Conservation (phyloP, 2,113 vertebrate species). For the Diphyllodes magnificus region DNA sequence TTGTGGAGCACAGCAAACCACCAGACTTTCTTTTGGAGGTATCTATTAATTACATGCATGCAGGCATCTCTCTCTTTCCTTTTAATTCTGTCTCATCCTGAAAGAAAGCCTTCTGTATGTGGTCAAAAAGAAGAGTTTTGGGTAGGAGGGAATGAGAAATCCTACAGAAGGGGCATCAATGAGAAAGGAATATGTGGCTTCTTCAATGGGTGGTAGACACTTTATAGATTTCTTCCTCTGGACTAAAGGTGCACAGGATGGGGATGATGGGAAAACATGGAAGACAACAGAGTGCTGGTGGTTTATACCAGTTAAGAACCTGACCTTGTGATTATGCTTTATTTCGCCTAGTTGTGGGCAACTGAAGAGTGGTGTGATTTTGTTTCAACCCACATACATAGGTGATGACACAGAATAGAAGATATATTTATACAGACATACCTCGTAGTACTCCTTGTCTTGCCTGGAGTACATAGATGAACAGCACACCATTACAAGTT, state of each 20-base stretch:
- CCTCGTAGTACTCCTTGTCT: background rate
- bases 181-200: background rate
- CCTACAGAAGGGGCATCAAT: background rate
- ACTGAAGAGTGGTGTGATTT: background rate
- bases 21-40: background rate
- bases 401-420: background rate
- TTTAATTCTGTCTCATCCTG: background rate
- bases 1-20: background rate
- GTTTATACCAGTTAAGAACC: background rate
- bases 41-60: background rate
- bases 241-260: background rate
- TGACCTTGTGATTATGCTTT: background rate
- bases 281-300: background rate
- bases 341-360: background rate
- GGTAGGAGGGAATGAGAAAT: slow-evolving; percentile 2
- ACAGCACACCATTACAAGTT: background rate
- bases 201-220: background rate
- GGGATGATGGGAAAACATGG: background rate
- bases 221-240: slow-evolving; percentile 29
- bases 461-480: background rate
- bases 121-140: background rate
- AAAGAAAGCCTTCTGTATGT: slow-evolving; percentile 25
- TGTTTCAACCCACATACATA: background rate
- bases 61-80: background rate
- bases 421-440: background rate